Percentiles rank a stretch among this genome's conserved stretches.
These are phyloP conservation scores for Colaptes auratus DNA, from an alignment of 2,113 vertebrate genomes.

Conservation along the genomic window DNA sequence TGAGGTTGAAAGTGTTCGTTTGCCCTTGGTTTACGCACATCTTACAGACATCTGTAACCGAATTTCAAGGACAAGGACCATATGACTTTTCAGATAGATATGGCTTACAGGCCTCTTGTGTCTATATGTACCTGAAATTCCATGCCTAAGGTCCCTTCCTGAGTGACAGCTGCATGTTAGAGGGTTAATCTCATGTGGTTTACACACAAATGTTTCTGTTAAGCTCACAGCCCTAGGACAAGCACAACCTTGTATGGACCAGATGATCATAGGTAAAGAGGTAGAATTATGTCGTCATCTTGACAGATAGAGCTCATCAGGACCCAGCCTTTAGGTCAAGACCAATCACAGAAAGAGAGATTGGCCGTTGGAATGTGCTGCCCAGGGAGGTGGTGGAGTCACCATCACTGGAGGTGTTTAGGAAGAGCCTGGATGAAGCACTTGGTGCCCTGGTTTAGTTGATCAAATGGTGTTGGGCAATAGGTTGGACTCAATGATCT, in stretches of 20 bases:
- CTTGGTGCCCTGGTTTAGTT: too few relatives aligned
- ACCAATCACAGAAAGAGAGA: too few relatives aligned
- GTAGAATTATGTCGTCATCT: accelerated
- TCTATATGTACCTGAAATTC: neutral
- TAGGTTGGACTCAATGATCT: too few relatives aligned
- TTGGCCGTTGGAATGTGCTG: too few relatives aligned
- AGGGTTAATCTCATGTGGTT: accelerated
- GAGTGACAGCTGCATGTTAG: neutral
- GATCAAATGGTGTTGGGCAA: too few relatives aligned
- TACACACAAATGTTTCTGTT: neutral
- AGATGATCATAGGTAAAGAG: accelerated
- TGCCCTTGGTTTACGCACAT: neutral
- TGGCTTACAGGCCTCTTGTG: neutral
- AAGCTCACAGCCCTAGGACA: neutral
- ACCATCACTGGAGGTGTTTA: too few relatives aligned
- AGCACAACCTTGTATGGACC: accelerated
- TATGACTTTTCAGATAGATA: neutral
- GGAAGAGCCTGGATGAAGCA: too few relatives aligned
- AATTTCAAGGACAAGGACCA: neutral
- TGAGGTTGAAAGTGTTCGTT: neutral
- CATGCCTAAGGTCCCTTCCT: neutral
- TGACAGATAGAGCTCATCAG: neutral
- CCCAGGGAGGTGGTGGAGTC: too few relatives aligned
- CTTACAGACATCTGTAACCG: neutral
- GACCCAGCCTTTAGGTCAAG: neutral